These are phyloP conservation scores for Hippocampus kuda DNA, from an alignment of 2,797 vertebrate genomes.

Conservation along the genomic window DNA sequence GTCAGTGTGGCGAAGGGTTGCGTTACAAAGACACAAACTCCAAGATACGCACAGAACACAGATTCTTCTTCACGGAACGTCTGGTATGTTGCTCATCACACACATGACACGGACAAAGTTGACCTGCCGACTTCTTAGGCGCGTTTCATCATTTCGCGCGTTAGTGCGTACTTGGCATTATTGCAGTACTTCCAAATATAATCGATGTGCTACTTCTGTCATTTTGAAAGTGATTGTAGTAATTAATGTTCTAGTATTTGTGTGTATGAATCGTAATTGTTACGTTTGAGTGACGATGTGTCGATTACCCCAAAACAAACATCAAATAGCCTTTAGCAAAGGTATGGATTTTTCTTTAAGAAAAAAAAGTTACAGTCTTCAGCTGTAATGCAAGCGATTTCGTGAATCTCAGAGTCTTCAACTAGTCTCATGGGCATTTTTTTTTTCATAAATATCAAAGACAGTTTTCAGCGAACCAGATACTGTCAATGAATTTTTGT, in stretches of 20 bases:
- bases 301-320: too few relatives aligned
- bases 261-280: too few relatives aligned
- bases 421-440: background rate
- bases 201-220: too few relatives aligned
- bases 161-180: background rate
- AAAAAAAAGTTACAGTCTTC: background rate
- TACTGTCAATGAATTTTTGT: background rate
- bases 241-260: too few relatives aligned
- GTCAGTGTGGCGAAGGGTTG: constrained; percentile 62
- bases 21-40: constrained; percentile 32
- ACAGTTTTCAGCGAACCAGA: background rate
- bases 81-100: constrained; percentile 8
- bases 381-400: background rate
- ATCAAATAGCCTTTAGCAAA: too few relatives aligned
- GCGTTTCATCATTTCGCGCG: background rate
- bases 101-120: constrained; percentile 4
- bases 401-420: background rate
- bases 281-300: background rate
- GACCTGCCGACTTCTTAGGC: background rate
- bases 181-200: too few relatives aligned
- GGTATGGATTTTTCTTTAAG: too few relatives aligned
- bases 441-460: background rate
- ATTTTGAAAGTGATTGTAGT: too few relatives aligned
- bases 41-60: background rate
- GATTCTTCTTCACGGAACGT: background rate